Evolutionary conservation across 2,797 vertebrate genomes (phyloP).

Genomic region (Pagetopsis macropterus): DNA sequence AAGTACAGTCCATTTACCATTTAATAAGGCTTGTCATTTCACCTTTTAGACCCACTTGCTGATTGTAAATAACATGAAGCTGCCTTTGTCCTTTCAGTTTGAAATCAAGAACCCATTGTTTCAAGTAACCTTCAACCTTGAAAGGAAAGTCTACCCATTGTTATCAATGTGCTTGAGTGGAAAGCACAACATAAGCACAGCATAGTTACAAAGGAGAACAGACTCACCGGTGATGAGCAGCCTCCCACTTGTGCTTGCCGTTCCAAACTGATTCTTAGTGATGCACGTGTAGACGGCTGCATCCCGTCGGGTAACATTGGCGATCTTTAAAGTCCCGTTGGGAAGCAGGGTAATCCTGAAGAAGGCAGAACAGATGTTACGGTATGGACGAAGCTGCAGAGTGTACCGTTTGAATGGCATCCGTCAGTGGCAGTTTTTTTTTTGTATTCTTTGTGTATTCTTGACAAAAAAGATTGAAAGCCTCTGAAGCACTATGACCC

Average conservation of each 20-base stretch:
- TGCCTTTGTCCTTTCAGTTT: background rate
- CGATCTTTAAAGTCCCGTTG: constrained; percentile 90
- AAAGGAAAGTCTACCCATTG: background rate
- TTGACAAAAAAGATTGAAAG: constrained; percentile 3
- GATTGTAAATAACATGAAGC: background rate
- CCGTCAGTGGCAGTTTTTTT: background rate
- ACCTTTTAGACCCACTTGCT: background rate
- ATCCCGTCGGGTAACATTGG: constrained; percentile 90
- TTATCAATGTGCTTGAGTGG: background rate
- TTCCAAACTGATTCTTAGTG: constrained; percentile 94
- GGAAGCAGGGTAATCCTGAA: constrained; percentile 83
- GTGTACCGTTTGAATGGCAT: background rate
- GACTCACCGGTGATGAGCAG: constrained; percentile 90
- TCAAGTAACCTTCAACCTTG: background rate
- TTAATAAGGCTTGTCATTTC: background rate
- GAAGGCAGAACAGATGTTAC: constrained; percentile 35
- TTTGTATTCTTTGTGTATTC: background rate
- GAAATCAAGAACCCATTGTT: constrained; percentile 1
- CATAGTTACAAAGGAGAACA: background rate
- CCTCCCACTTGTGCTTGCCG: constrained; percentile 87
- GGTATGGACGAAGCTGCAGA: background rate
- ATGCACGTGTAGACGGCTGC: constrained; percentile 90
- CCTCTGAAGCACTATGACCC: constrained; percentile 10
- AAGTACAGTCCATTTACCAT: no score
- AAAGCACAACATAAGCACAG: background rate